A percentile compares a stretch with the other conserved stretches of the same genome.
Conservation (phyloP, 37 sponge, comb jelly and placozoan genomes). For the Halisarca cf. caerulea region DNA sequence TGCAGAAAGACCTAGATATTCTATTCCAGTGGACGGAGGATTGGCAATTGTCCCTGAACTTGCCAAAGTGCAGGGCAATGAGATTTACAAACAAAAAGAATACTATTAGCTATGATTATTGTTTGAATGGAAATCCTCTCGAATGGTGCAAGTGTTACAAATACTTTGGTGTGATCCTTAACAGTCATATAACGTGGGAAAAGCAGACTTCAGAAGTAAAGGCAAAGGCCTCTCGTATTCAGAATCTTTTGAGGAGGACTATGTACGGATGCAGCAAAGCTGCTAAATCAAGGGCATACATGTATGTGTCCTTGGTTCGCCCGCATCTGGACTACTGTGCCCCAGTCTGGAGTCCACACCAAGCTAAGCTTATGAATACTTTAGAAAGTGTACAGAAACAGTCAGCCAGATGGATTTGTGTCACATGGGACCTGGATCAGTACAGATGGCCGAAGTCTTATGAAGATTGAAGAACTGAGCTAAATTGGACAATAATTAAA, state of each 20-base stretch:
- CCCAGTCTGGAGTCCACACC: slow-evolving; percentile 17
- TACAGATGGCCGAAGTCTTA: not conserved
- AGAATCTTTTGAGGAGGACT: not conserved
- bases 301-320: not conserved
- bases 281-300: not conserved
- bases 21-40: not conserved
- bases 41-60: slow-evolving; percentile 1
- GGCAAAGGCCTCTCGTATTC: not conserved
- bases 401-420: slow-evolving; percentile 20
- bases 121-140: not conserved
- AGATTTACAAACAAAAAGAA: not conserved
- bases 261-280: not conserved
- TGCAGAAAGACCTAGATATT: not conserved
- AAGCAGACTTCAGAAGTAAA: not conserved
- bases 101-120: not conserved
- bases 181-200: not conserved
- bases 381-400: slow-evolving; percentile 4
- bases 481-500: not conserved
- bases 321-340: slow-evolving; percentile 6
- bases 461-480: not conserved
- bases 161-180: not conserved
- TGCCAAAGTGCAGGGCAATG: slow-evolving; percentile 19
- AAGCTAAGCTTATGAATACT: not conserved
- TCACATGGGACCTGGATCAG: not conserved
- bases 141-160: not conserved